Base-by-base conservation (phyloP, 1,140 invertebrate species). In the Apocrypta bakeri region DNA sequence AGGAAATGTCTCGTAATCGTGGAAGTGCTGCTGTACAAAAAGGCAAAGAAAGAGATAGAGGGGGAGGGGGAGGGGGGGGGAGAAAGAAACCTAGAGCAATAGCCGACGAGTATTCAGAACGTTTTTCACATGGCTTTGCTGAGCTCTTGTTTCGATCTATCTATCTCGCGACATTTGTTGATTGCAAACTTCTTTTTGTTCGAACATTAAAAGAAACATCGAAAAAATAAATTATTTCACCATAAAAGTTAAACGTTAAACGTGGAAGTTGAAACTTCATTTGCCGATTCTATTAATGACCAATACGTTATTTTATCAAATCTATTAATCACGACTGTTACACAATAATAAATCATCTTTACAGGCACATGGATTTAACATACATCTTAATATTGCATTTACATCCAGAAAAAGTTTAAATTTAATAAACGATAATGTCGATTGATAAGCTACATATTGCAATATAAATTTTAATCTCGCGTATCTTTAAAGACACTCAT, bases 1-100 rank as follows among this genome's bases (percentile, higher is more conserved):
- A 66, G 79, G 56, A 74, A 81, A 56, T 17, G 40, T 81, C 72
- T 64, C 61, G 33, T 68, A 81, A 81, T 81, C 79, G 27, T 61
- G 72, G 63, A 81, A 81, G 72, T 40, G 78, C 64, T 4, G 12
- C 37, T 12, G 24, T 21, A 17, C 63, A 66, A 64, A 27, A n/a
- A 25, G 24, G 17, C 48, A n/a, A 25, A 66, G 25, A 25, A 8
- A 66, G 24, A 78, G 21, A 61, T 4, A 24, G n/a, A 29, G 3
- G 29, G 24, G 48, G 63, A 77, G 25, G n/a, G n/a, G n/a, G n/a
- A n/a, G n/a, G n/a, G n/a, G n/a, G n/a, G 14, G 42, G 14, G 21
- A 4, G 14, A 48, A 17, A 0, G 1, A 48, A 37, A 37, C 3
- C 37, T 48, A n/a, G 21, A 56, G 48, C 17, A 56, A 17, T 21